These are phyloP conservation scores for Drosophila pseudoananassae DNA, from an alignment of 1,140 invertebrate genomes.

Conservation along the genomic window DNA sequence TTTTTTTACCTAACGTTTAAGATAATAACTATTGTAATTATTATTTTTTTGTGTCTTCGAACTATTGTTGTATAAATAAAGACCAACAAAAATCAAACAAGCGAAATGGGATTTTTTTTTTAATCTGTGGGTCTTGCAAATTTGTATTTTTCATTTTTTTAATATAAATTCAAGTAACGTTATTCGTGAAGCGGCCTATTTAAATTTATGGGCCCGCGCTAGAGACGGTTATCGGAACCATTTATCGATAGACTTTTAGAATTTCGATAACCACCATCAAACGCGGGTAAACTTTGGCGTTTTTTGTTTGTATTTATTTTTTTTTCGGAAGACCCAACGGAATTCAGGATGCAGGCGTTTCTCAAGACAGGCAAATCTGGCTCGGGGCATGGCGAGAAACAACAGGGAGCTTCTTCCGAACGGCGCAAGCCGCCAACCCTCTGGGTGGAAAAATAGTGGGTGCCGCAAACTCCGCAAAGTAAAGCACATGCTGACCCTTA, in stretches of 20 bases:
- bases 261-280: constrained; percentile 12
- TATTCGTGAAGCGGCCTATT: no score
- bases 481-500: constrained; percentile 10
- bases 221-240: no score
- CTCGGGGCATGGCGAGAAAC: constrained; percentile 36
- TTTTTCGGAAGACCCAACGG: background rate
- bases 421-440: constrained; percentile 87
- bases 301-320: constrained; percentile 5
- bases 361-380: constrained; percentile 92
- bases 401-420: constrained; percentile 16
- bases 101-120: background rate
- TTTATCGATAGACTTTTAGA: background rate
- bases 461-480: background rate
- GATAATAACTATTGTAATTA: constrained; percentile 50
- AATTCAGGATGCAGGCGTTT: constrained; percentile 90
- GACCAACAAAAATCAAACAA: constrained; percentile 21
- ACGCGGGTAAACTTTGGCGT: constrained; percentile 22
- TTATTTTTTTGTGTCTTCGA: constrained; percentile 47
- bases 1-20: constrained; percentile 41
- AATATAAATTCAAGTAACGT: no score
- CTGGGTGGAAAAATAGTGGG: constrained; percentile 97
- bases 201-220: no score
- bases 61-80: constrained; percentile 56
- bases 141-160: no score
- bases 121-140: background rate